Percentiles rank a stretch among this genome's conserved stretches.
Conservation (phyloP, 1,140 invertebrate species). For the Anoplophora glabripennis region DNA sequence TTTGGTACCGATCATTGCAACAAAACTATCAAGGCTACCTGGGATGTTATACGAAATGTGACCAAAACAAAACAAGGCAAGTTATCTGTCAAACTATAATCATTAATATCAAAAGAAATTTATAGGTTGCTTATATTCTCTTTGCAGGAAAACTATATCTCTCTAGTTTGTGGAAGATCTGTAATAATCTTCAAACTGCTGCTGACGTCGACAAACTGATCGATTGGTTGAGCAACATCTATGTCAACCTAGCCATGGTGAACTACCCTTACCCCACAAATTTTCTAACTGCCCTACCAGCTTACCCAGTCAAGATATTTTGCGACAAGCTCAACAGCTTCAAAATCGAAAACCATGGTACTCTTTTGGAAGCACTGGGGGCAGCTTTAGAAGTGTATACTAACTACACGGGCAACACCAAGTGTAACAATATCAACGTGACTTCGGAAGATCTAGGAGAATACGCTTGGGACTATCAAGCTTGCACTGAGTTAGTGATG, state of each 20-base stretch:
- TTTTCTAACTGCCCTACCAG: conserved; percentile 80
- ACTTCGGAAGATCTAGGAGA: conserved; percentile 59
- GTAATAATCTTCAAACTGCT: conserved; percentile 60
- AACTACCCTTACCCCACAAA: conserved; percentile 87
- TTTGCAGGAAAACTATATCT: conserved; percentile 66
- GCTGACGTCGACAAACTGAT: conserved; percentile 57
- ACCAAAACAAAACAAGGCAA: conserved; percentile 18
- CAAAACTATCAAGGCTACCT: conserved; percentile 73
- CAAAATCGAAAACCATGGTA: conserved; percentile 53
- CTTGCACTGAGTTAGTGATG: conserved; percentile 95
- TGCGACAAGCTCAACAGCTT: conserved; percentile 51
- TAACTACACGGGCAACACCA: conserved; percentile 74
- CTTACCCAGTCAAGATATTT: conserved; percentile 69
- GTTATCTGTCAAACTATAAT: not conserved
- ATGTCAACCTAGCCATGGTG: conserved; percentile 81
- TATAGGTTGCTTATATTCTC: conserved; percentile 55
- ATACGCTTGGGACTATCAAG: conserved; percentile 75
- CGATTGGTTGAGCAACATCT: conserved; percentile 65
- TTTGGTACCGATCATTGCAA: conserved; percentile 65
- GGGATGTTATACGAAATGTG: conserved; percentile 61
- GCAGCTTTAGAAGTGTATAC: conserved; percentile 72
- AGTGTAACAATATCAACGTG: conserved; percentile 61
- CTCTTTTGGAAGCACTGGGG: conserved; percentile 61
- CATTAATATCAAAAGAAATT: conserved; percentile 35
- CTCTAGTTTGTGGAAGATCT: conserved; percentile 69